Percentiles rank a stretch among this genome's conserved stretches.
phyloP scores from a whole-genome alignment of 2,888 invertebrate genomes.

The Ophion ventricosus region DNA sequence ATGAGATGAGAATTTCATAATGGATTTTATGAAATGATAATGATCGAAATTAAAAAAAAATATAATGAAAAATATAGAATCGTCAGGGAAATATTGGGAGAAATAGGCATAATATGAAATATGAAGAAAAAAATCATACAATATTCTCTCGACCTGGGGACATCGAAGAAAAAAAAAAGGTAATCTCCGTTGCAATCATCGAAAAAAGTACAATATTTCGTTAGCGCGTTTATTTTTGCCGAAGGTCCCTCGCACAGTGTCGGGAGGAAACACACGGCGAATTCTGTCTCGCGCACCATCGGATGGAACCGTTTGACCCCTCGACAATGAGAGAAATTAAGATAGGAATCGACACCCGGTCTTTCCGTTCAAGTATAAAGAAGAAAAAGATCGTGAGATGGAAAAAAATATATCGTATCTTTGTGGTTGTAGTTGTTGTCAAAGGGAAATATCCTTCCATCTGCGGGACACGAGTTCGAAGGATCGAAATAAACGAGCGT shows the following conservation, averaged over 20 bases:
- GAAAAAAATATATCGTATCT: constrained; percentile 23
- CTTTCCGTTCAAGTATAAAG: background rate
- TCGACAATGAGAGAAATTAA: constrained; percentile 78
- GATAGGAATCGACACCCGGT: constrained; percentile 77
- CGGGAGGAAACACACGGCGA: constrained; percentile 35
- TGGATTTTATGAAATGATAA: too few relatives aligned
- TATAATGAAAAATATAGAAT: too few relatives aligned
- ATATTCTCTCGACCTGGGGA: too few relatives aligned
- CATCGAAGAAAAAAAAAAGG: too few relatives aligned
- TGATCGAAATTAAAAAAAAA: too few relatives aligned
- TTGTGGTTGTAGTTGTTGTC: constrained; percentile 62
- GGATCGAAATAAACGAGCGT: constrained; percentile 75
- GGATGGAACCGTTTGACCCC: constrained; percentile 70
- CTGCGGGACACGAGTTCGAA: constrained; percentile 47
- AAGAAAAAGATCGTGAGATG: constrained; percentile 9
- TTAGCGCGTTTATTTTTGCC: background rate
- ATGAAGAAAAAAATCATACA: too few relatives aligned
- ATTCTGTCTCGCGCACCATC: constrained; percentile 53
- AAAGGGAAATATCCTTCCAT: constrained; percentile 24
- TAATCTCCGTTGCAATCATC: background rate
- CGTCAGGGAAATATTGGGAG: too few relatives aligned
- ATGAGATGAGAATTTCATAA: too few relatives aligned
- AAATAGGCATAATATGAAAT: too few relatives aligned
- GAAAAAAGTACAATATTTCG: background rate
- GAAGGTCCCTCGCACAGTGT: background rate